Evolutionary conservation across 2,888 invertebrate genomes (phyloP).

Genomic region (Megastigmus dorsalis): DNA sequence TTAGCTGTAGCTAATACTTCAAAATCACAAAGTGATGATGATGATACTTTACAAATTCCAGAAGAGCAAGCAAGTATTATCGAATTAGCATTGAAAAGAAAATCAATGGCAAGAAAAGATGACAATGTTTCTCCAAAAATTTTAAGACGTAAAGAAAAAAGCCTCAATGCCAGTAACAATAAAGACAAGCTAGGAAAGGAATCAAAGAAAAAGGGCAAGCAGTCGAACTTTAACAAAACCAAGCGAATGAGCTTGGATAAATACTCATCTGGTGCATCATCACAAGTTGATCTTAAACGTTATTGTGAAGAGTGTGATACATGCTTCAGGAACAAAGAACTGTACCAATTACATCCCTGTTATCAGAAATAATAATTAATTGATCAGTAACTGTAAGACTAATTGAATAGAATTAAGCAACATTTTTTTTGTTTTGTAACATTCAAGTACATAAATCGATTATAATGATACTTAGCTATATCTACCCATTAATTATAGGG

Average conservation of each 20-base stretch:
- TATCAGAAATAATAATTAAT: slow-evolving; percentile 45
- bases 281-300: slow-evolving; percentile 36
- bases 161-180: neutral
- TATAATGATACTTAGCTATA: neutral
- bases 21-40: slow-evolving; percentile 4
- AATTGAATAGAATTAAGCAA: slow-evolving; percentile 1
- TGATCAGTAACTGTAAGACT: slow-evolving; percentile 11
- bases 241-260: slow-evolving; percentile 21
- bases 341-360: slow-evolving; percentile 47
- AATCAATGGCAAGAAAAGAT: neutral
- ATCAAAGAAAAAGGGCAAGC: slow-evolving; percentile 25
- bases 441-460: neutral
- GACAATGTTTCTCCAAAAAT: slow-evolving; percentile 20
- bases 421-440: slow-evolving; percentile 3
- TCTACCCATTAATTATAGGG: neutral
- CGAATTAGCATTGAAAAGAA: neutral
- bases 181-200: slow-evolving; percentile 16
- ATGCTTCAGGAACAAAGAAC: slow-evolving; percentile 45
- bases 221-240: neutral
- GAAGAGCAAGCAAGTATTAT: neutral
- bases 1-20: slow-evolving; percentile 11
- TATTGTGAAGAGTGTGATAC: slow-evolving; percentile 50
- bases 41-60: neutral
- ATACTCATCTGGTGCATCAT: neutral
- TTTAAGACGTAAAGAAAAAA: slow-evolving; percentile 33